Evolutionary conservation across 2,797 vertebrate species (phyloP).

Genomic region (Avahi laniger): DNA sequence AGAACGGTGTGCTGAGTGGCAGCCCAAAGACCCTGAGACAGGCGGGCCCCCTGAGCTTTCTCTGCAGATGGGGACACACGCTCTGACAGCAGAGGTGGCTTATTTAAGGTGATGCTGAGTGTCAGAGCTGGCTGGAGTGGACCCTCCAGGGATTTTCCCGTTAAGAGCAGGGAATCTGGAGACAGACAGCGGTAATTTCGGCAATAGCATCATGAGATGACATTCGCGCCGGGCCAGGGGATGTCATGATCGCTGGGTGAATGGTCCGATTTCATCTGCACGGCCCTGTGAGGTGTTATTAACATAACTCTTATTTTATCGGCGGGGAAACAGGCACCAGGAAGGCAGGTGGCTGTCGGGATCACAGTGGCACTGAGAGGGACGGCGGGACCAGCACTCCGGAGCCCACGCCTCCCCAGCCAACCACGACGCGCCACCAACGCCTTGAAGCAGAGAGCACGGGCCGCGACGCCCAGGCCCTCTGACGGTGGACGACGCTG

Average conservation of each 20-base stretch:
- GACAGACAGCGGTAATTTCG: neutral
- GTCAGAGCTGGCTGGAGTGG: neutral
- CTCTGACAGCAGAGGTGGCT: neutral
- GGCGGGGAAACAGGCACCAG: neutral
- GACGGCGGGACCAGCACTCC: neutral
- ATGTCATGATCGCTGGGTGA: neutral
- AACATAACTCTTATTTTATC: neutral
- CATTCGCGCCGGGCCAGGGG: neutral
- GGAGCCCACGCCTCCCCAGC: neutral
- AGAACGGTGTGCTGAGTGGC: neutral
- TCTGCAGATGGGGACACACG: neutral
- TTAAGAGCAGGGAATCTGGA: neutral
- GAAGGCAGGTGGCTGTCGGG: neutral
- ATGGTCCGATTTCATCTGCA: neutral
- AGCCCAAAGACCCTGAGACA: neutral
- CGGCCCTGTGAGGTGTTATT: neutral
- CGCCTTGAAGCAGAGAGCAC: neutral
- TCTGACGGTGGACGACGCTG: neutral
- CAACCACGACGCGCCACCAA: too few relatives aligned
- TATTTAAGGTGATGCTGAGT: neutral
- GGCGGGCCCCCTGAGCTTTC: neutral
- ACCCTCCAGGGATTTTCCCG: neutral
- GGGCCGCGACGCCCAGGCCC: neutral
- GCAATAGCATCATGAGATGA: neutral
- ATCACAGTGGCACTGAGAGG: neutral